Base-by-base conservation (phyloP, 2,797 vertebrate species). In the Parotocinclus haroldoi region DNA sequence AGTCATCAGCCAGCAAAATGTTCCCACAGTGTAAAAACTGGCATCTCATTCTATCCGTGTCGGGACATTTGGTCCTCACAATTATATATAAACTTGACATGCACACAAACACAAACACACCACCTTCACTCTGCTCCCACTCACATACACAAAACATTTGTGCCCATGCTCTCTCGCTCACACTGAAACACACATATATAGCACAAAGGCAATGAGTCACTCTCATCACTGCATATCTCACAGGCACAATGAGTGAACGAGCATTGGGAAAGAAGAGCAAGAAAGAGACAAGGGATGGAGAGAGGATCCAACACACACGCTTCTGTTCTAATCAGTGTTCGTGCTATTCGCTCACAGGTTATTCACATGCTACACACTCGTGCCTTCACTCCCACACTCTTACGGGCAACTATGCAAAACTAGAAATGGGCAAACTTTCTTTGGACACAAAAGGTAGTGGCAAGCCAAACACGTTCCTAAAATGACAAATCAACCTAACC, bases 171-270 rank as follows among this genome's bases (percentile, higher is more conserved):
- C 45, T 45, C 55, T 36, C 61, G 54, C 27, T 42, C 50, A 38
- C 27, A 51, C 40, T 59, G 46, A 64, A 56, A 57, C 62, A 62
- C 63, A 16, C 56, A 74, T 60, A 60, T 17, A 63, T 40, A 58
- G 44, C 44, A 59, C 84, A 87, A 42, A 85, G 81, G 74, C 71
- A 72, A 86, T 91, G 88, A 91, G 82, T 91, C 89, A 91, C 84
- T 83, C 82, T 86, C 83, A 87, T 86, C 82, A 53, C 69, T 14
- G 70, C 86, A 85, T 86, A 85, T 89, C 85, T 88, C 85, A 84
- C 79, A 80, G 80, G 80, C 82, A 81, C 82, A 76, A 73, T 80
- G 80, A 72, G 70, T 38, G 48, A 53, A 60, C 39, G 58, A 69
- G 58, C 76, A 67, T 74, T 63, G 71, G 75, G 76, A 79, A 80